A percentile compares a stretch with the other conserved stretches of the same genome.
Evolutionary conservation across 2,797 vertebrate genomes (phyloP).

Genomic region (Falco peregrinus): DNA sequence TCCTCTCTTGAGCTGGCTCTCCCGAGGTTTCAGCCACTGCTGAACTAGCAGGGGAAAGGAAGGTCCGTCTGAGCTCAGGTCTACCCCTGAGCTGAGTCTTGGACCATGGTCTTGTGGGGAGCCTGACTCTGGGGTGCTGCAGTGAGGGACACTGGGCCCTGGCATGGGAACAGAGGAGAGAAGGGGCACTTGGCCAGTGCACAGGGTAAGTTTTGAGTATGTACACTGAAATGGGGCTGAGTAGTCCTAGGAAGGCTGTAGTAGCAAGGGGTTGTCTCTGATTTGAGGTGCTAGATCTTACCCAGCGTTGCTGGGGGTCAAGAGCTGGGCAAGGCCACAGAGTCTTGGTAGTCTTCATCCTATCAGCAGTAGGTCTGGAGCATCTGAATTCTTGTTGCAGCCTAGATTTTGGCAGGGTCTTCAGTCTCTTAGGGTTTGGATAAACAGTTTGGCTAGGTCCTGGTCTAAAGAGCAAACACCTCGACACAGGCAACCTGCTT

Average conservation of each 20-base stretch:
- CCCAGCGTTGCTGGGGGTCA: background rate
- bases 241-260: background rate
- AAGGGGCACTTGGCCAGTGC: background rate
- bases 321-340: background rate
- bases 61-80: background rate
- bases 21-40: background rate
- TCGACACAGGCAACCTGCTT: accelerated
- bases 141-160: background rate
- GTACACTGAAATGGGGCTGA: background rate
- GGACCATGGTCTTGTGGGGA: background rate
- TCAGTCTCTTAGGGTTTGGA: background rate
- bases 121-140: background rate
- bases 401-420: background rate
- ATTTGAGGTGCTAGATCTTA: background rate
- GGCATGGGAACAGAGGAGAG: background rate
- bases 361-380: background rate
- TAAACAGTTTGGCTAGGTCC: background rate
- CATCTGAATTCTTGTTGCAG: background rate
- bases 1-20: background rate
- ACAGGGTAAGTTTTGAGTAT: background rate
- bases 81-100: background rate
- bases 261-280: background rate
- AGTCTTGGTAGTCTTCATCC: background rate
- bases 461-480: background rate
- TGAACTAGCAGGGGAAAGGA: background rate